Percentiles rank a stretch among this genome's conserved stretches.
These are phyloP conservation scores for Hymenopus coronatus DNA, from an alignment of 2,888 invertebrate species.

Conservation along the genomic window DNA sequence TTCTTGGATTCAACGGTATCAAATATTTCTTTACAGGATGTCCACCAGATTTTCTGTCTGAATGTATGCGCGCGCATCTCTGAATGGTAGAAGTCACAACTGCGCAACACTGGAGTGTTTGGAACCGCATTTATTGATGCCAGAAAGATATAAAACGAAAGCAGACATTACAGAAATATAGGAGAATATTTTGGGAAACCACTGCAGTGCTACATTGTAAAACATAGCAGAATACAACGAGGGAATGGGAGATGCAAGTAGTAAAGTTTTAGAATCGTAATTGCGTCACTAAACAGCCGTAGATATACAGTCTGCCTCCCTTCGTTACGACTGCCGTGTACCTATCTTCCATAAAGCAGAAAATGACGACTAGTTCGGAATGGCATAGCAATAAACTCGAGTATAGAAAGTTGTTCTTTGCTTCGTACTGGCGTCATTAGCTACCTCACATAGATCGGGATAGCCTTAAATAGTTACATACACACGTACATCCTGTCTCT, in stretches of 20 bases:
- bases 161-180: no score
- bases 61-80: no score
- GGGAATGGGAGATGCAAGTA: neutral
- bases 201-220: neutral
- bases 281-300: neutral
- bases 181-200: neutral
- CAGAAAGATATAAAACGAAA: no score
- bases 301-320: neutral
- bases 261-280: neutral
- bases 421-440: neutral
- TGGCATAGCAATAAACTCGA: neutral
- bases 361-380: neutral
- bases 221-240: neutral
- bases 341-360: neutral
- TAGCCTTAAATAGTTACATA: neutral
- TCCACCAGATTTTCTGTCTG: no score
- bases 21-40: no score
- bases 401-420: neutral
- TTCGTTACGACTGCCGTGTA: neutral
- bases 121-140: no score
- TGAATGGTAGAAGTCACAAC: no score
- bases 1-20: no score
- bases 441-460: neutral
- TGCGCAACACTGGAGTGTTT: no score
- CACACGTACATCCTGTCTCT: no score